Evolutionary conservation across 2,888 invertebrate genomes (phyloP), one percentile per base, ranked within the genome.

Genomic region (Andrena marginata): DNA sequence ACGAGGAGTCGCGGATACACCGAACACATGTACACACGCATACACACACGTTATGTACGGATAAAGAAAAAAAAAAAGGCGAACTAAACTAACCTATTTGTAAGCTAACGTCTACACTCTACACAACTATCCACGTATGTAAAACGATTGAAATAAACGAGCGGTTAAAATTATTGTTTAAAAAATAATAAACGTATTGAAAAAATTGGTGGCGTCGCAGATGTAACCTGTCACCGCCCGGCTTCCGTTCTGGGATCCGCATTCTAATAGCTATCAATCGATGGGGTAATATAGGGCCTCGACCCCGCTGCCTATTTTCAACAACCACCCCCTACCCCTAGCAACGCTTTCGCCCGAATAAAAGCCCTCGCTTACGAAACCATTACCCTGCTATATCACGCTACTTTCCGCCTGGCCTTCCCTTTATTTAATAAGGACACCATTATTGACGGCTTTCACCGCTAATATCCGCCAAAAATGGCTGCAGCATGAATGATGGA

Each of bases 141-240:
- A 93, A 93, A 93, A 93, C 92, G 90, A 93, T 92, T 92, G 90
- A 92, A 93, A 92, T 93, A 93, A 93, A 93, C 92, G 91, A 93
- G 92, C 92, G 93, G 93, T 93, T 93, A 93, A 93, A 93, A 92
- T 92, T 93, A 93, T 93, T 93, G 93, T 93, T 93, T 93, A 93
- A 93, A 93, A 93, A 93, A 92, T 92, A 93, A 93, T 90, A 89
- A 91, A 89, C 89, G 89, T 89, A 88, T 88, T 89, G 79, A 89
- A 86, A 88, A 86, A 87, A 87, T 60, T 59, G 16, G n/a, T 70
- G 33, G 49, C 51, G 26, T 72, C 56, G 74, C 64, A 77, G 75
- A 77, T 77, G 26, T 74, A 64, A 69, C 56, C 77, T 73, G n/a
- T 51, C 78, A 69, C 42, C 75, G 72, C 31, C 48, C n/a, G 29